Percentiles rank a stretch among this genome's conserved stretches.
phyloP scores from a whole-genome alignment of 1,140 invertebrate species.

The Gonioctena quinquepunctata region DNA sequence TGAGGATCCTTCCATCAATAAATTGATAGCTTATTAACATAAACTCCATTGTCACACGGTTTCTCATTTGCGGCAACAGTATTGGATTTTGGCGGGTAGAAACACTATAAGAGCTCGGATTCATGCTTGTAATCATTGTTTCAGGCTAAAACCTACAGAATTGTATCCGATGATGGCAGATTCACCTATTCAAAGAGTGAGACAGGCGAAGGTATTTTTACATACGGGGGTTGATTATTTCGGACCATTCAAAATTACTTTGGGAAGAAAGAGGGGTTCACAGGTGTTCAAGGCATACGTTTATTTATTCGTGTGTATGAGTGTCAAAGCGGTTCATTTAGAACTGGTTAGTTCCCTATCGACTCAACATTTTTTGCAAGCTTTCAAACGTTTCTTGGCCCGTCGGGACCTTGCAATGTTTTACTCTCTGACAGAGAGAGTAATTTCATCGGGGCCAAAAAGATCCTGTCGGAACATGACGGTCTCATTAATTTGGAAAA shows the following conservation, averaged over 20 bases:
- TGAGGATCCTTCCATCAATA: neutral
- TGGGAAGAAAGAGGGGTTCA: neutral
- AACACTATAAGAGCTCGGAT: too few species aligned
- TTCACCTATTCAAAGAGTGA: neutral
- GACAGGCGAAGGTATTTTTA: neutral
- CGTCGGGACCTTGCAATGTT: neutral
- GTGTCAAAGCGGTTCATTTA: neutral
- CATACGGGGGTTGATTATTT: neutral
- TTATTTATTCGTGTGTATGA: neutral
- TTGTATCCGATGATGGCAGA: neutral
- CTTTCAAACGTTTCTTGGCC: neutral
- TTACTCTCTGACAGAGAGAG: too few species aligned
- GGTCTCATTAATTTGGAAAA: too few species aligned
- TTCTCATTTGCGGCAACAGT: too few species aligned
- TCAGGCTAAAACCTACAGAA: neutral
- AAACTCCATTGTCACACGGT: too few species aligned
- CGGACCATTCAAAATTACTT: neutral
- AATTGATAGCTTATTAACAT: too few species aligned
- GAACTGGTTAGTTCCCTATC: neutral
- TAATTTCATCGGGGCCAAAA: too few species aligned
- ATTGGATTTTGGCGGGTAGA: too few species aligned
- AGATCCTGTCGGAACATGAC: too few species aligned
- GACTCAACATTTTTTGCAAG: neutral
- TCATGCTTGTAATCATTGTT: neutral
- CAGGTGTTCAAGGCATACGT: neutral